These are phyloP conservation scores for Pocillopora grandis DNA, from an alignment of 92 coral and sea anemone genomes.

Conservation along the genomic window DNA sequence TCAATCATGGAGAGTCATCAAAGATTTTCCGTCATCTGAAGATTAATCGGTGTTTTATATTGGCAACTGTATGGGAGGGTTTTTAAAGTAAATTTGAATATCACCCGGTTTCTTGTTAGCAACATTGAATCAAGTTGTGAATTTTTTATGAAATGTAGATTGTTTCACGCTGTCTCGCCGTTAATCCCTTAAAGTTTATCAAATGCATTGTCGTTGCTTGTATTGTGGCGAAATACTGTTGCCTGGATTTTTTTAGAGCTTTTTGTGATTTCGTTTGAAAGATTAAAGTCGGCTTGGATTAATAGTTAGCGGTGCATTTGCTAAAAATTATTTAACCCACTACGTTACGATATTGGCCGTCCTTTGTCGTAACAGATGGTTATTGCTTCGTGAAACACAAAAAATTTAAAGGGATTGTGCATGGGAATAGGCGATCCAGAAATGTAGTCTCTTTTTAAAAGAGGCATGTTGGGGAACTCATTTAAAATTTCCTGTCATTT, in stretches of 20 bases:
- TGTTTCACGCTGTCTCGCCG: background rate
- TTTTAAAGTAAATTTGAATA: slow-evolving; percentile 9
- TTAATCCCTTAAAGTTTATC: slow-evolving; percentile 22
- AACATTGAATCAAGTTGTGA: slow-evolving; percentile 20
- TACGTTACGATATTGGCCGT: background rate
- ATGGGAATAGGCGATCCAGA: too few relatives aligned
- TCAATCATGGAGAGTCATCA: slow-evolving; percentile 32
- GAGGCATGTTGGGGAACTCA: background rate
- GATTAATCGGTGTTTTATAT: slow-evolving; percentile 24
- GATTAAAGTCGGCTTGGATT: slow-evolving; percentile 26
- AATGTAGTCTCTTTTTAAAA: background rate
- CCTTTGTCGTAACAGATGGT: too few relatives aligned
- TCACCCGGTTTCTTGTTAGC: background rate
- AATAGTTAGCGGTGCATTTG: slow-evolving; percentile 1
- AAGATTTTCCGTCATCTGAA: slow-evolving; percentile 21
- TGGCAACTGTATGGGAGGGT: slow-evolving; percentile 22
- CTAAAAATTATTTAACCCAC: background rate
- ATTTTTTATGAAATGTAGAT: slow-evolving; percentile 2
- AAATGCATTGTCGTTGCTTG: slow-evolving; percentile 13
- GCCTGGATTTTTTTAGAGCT: background rate
- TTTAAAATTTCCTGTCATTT: slow-evolving; percentile 26
- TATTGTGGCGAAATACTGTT: slow-evolving; percentile 2
- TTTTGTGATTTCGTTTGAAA: background rate
- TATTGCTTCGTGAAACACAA: too few relatives aligned
- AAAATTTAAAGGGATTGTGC: too few relatives aligned